Conservation (phyloP, 2,888 invertebrate species). For the Chalcis sispes region DNA sequence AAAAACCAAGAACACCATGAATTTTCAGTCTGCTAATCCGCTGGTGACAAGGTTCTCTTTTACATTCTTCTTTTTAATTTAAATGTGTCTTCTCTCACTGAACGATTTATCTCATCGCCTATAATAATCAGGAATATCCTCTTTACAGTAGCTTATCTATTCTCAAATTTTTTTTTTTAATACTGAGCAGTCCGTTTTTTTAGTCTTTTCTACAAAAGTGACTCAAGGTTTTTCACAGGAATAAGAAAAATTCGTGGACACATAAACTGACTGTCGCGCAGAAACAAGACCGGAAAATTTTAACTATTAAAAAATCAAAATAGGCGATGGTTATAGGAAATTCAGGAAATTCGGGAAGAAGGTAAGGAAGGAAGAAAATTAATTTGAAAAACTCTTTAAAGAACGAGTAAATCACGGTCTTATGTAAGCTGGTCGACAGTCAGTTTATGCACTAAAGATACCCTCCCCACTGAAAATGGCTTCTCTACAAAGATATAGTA, state of each 20-base stretch:
- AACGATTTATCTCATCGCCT: conserved; percentile 43
- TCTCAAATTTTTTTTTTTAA: conserved; percentile 57
- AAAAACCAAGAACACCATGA: conserved; percentile 41
- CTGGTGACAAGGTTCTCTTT: conserved; percentile 16
- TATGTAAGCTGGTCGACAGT: conserved; percentile 39
- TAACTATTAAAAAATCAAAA: not conserved
- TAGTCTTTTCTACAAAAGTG: conserved; percentile 63
- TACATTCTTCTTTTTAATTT: conserved; percentile 31
- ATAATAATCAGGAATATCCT: conserved; percentile 40
- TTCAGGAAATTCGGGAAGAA: not conserved
- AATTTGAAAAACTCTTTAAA: conserved; percentile 14
- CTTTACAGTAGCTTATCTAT: conserved; percentile 50
- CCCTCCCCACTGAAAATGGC: conserved; percentile 39
- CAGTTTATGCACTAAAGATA: conserved; percentile 58
- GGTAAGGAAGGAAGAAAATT: not conserved
- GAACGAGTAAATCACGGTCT: conserved; percentile 25
- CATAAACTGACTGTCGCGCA: conserved; percentile 42
- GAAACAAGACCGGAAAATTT: conserved; percentile 45
- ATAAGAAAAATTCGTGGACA: conserved; percentile 49
- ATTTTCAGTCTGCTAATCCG: conserved; percentile 35
- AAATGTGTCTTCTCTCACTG: conserved; percentile 42
- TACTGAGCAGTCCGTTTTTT: conserved; percentile 65
- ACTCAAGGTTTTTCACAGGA: conserved; percentile 51
- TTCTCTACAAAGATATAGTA: conserved; percentile 60
- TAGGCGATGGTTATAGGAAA: not conserved